Evolutionary conservation across 2,797 vertebrate genomes (phyloP).

Genomic region (Sternarchorhynchus goeldii): DNA sequence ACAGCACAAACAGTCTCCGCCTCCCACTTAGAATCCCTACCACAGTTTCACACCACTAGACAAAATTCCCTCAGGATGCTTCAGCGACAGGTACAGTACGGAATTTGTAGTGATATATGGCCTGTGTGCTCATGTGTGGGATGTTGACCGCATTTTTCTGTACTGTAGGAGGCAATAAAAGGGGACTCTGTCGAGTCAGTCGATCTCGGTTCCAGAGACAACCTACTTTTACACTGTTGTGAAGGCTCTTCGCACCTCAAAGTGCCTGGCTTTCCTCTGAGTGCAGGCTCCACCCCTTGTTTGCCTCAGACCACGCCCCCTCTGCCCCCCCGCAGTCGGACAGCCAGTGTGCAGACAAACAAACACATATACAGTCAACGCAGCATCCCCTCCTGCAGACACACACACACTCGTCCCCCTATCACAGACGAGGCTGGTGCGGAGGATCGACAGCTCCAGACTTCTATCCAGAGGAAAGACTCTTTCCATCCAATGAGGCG

Average conservation of each 20-base stretch:
- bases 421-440: conserved; percentile 74
- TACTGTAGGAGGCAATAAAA: conserved; percentile 70
- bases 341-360: conserved; percentile 67
- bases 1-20: conserved; percentile 57
- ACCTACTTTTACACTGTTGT: conserved; percentile 43
- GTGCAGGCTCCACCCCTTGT: conserved; percentile 56
- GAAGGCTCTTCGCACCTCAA: conserved; percentile 43
- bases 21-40: conserved; percentile 62
- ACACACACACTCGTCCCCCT: conserved; percentile 1
- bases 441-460: conserved; percentile 83
- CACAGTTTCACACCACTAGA: conserved; percentile 48
- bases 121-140: not conserved
- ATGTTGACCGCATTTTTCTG: not conserved
- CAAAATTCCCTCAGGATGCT: conserved; percentile 62
- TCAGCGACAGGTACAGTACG: conserved; percentile 83
- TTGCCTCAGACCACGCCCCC: conserved; percentile 62
- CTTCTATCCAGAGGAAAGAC: conserved; percentile 67
- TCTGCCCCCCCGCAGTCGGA: conserved; percentile 64
- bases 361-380: conserved; percentile 58
- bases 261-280: conserved; percentile 53
- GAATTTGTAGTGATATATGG: not conserved
- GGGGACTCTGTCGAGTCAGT: conserved; percentile 64
- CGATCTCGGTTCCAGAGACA: conserved; percentile 49
- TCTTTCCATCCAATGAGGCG: conserved; percentile 50
- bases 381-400: conserved; percentile 59